Percentiles rank a stretch among this genome's conserved stretches.
Conservation (phyloP, 2,888 invertebrate genomes). For the Clunio marinus region DNA sequence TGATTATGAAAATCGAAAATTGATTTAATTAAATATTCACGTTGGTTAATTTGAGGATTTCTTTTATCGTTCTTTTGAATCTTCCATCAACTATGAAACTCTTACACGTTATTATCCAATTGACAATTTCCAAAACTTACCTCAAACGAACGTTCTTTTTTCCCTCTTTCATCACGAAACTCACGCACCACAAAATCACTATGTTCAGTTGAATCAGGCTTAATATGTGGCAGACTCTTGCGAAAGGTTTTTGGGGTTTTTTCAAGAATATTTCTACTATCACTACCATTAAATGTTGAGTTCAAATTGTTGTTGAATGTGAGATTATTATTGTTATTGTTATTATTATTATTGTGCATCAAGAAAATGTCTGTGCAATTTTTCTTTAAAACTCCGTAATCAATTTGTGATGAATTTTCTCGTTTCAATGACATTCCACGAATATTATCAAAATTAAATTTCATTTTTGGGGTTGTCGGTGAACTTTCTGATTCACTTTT, state of each 20-base stretch:
- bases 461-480: slow-evolving; percentile 22
- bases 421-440: slow-evolving; percentile 25
- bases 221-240: slow-evolving; percentile 33
- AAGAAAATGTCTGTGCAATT: slow-evolving; percentile 34
- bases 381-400: slow-evolving; percentile 31
- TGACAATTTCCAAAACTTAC: slow-evolving; percentile 11
- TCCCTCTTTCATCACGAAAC: slow-evolving; percentile 30
- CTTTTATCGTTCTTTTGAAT: neutral
- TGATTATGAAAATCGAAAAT: slow-evolving; percentile 33
- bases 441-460: slow-evolving; percentile 33
- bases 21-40: slow-evolving; percentile 36
- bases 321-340: slow-evolving; percentile 36
- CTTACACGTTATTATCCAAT: slow-evolving; percentile 23
- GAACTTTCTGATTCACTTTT: slow-evolving; percentile 36
- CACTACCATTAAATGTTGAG: slow-evolving; percentile 29
- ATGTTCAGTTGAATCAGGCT: slow-evolving; percentile 32
- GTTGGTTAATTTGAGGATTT: neutral
- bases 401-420: slow-evolving; percentile 8
- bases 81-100: neutral
- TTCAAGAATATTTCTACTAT: slow-evolving; percentile 23
- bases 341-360: slow-evolving; percentile 34
- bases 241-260: slow-evolving; percentile 22
- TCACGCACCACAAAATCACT: slow-evolving; percentile 31
- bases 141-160: slow-evolving; percentile 37
- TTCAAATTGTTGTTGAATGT: slow-evolving; percentile 30